Conservation (phyloP, 2,888 invertebrate species). For the Geophilus truncorum region DNA sequence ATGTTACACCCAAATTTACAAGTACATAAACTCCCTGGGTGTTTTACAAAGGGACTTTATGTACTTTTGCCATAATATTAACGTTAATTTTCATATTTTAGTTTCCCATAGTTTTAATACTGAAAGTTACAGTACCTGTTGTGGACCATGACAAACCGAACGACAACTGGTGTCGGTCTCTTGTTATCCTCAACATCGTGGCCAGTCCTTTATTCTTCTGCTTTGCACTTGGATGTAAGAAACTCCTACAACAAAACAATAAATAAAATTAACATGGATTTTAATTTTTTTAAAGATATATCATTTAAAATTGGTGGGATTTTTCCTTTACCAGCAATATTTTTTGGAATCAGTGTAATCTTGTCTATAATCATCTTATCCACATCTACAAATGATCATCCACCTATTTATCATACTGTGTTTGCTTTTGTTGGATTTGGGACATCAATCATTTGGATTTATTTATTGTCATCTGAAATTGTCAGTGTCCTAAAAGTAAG, state of each 20-base stretch:
- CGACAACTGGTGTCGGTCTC: constrained; percentile 57
- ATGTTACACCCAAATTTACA: background rate
- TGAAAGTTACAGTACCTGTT: constrained; percentile 57
- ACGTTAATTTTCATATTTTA: constrained; percentile 41
- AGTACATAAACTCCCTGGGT: too few relatives aligned
- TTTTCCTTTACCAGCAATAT: constrained; percentile 39
- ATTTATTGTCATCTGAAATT: constrained; percentile 59
- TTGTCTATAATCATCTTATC: constrained; percentile 40
- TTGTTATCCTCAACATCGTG: constrained; percentile 55
- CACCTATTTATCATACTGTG: constrained; percentile 48
- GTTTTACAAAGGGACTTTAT: background rate
- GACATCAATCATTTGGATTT: constrained; percentile 58
- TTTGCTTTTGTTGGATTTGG: constrained; percentile 58
- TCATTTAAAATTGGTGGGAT: constrained; percentile 36
- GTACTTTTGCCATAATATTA: background rate
- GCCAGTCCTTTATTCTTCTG: constrained; percentile 51
- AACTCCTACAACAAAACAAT: too few relatives aligned
- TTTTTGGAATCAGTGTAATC: constrained; percentile 42
- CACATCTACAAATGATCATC: constrained; percentile 39
- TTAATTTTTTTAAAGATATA: constrained; percentile 34
- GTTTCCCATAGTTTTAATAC: constrained; percentile 53
- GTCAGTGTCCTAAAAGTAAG: constrained; percentile 52
- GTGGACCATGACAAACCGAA: constrained; percentile 53
- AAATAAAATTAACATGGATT: background rate
- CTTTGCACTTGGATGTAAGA: constrained; percentile 45